Conservation (phyloP, 1,140 invertebrate species). For the Drosophila asahinai region DNA sequence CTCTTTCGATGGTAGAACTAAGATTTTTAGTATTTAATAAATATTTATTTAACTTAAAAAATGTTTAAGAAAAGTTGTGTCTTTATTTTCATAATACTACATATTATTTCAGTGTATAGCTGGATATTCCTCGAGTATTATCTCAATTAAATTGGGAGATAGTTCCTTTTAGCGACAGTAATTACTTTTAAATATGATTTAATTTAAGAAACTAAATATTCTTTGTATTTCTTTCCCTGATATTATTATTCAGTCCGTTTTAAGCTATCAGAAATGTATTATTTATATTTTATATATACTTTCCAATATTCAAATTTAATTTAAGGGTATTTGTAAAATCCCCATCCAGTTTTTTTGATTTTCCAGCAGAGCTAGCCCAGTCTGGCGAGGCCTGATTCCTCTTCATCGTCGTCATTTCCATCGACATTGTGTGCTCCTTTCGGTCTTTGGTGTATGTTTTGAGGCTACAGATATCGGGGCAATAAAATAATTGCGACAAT, state of each 20-base stretch:
- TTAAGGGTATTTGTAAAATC: slow-evolving; percentile 12
- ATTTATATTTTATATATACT: background rate
- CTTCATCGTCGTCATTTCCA: slow-evolving; percentile 34
- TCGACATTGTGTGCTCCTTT: slow-evolving; percentile 28
- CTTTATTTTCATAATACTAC: no score
- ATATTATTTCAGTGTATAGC: no score
- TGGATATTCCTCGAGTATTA: no score
- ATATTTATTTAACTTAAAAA: no score
- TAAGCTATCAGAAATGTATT: rapidly evolving
- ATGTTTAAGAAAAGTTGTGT: no score
- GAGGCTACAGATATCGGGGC: slow-evolving; percentile 81
- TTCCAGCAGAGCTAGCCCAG: background rate
- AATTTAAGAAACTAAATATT: no score
- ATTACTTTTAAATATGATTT: no score
- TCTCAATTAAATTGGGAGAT: no score
- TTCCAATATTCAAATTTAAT: background rate
- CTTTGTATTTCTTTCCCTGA: no score
- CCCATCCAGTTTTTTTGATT: background rate
- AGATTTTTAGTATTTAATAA: no score
- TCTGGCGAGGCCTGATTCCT: slow-evolving; percentile 20
- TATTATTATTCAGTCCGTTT: no score
- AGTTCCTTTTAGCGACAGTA: no score
- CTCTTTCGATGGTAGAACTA: slow-evolving; percentile 3
- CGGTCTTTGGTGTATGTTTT: slow-evolving; percentile 71
- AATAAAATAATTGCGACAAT: slow-evolving; percentile 84